Conservation (phyloP, 2,888 invertebrate genomes). For the Thyatira batis region DNA sequence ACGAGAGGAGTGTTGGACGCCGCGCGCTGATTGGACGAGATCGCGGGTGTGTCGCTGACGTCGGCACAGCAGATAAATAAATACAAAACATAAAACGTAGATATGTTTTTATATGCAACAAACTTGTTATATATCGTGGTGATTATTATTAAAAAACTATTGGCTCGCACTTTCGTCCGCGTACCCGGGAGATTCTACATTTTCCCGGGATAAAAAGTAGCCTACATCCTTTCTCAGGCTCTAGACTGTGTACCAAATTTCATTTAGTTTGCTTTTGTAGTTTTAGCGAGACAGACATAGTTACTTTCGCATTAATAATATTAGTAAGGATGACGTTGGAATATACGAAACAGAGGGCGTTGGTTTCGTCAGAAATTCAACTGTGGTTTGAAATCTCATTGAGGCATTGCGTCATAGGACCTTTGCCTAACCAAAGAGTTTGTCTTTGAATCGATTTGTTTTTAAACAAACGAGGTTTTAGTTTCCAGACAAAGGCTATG, state of each 20-base stretch:
- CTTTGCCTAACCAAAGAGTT: neutral
- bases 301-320: no score
- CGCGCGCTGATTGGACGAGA: slow-evolving; percentile 63
- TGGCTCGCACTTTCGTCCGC: no score
- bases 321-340: neutral
- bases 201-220: no score
- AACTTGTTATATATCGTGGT: neutral
- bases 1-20: slow-evolving; percentile 58
- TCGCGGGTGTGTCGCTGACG: slow-evolving; percentile 67
- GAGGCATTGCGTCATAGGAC: slow-evolving; percentile 46
- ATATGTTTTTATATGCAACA: neutral
- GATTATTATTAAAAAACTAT: neutral
- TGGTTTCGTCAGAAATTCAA: slow-evolving; percentile 42
- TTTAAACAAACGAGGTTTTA: neutral
- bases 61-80: neutral
- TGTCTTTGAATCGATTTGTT: neutral
- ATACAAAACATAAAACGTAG: neutral
- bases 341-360: slow-evolving; percentile 17
- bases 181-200: no score
- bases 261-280: no score
- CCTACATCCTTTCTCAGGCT: no score
- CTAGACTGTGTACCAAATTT: no score
- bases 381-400: slow-evolving; percentile 47
- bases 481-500: neutral
- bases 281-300: no score